phyloP scores from a whole-genome alignment of 2,888 invertebrate species.

The Cylloceria caligata region DNA sequence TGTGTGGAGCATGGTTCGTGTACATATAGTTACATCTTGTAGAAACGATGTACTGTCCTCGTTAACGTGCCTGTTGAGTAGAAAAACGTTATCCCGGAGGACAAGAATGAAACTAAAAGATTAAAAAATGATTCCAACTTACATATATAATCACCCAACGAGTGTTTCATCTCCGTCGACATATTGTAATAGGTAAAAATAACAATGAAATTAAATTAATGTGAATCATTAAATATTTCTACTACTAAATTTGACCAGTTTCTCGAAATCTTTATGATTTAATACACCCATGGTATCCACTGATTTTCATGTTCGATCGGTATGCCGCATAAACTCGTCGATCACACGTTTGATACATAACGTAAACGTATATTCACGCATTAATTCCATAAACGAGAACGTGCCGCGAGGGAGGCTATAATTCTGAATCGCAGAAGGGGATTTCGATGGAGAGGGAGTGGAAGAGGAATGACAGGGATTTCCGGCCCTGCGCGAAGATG shows the following conservation, averaged over 20 bases:
- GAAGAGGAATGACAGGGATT: conserved; percentile 36
- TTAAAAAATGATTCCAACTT: not conserved
- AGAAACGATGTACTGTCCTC: too few relatives aligned
- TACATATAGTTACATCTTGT: too few relatives aligned
- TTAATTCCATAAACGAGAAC: conserved; percentile 64
- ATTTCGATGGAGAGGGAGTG: not conserved
- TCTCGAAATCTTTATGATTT: not conserved
- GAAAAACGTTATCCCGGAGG: not conserved
- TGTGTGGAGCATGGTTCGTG: too few relatives aligned
- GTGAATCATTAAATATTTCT: not conserved
- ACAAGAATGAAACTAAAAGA: not conserved
- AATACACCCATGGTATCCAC: not conserved
- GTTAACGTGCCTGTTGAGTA: too few relatives aligned
- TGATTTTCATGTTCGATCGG: conserved; percentile 6
- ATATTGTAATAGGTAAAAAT: not conserved
- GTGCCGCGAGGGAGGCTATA: conserved; percentile 41
- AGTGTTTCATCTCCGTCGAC: not conserved
- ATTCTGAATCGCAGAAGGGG: conserved; percentile 9
- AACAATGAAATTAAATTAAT: not conserved
- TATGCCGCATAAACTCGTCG: conserved; percentile 43
- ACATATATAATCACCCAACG: not conserved
- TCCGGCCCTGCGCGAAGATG: conserved; percentile 47
- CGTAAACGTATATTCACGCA: conserved; percentile 48
- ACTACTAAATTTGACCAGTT: not conserved
- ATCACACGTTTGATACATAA: conserved; percentile 55